A percentile compares a stretch with the other conserved stretches of the same genome.
Conservation (phyloP, 2,113 vertebrate genomes). For the Columbina picui region DNA sequence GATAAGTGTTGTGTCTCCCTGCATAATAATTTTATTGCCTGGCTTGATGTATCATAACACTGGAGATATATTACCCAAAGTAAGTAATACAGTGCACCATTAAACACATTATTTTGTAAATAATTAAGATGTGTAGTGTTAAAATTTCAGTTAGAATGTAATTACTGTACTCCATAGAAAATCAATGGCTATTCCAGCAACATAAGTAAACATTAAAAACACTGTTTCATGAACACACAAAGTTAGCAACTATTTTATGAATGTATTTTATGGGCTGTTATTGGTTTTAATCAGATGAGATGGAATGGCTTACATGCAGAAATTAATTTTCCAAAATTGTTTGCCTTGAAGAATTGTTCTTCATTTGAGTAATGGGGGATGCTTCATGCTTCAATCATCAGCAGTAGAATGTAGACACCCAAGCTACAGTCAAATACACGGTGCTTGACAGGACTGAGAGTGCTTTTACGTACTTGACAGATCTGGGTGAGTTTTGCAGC, state of each 20-base stretch:
- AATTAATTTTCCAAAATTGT: not conserved
- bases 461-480: not conserved
- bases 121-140: constrained; percentile 30
- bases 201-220: not conserved
- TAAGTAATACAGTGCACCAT: constrained; percentile 17
- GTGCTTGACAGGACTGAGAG: not conserved
- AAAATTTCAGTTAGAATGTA: constrained; percentile 36
- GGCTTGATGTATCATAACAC: constrained; percentile 16
- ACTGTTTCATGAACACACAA: not conserved
- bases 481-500: not conserved
- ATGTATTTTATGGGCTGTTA: not conserved
- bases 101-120: constrained; percentile 41
- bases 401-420: not conserved
- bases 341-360: not conserved
- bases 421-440: rapidly evolving
- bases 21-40: constrained; percentile 48
- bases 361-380: not conserved
- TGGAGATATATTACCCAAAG: constrained; percentile 17
- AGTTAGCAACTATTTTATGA: not conserved
- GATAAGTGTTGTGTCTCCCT: constrained; percentile 29
- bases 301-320: not conserved
- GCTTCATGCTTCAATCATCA: not conserved
- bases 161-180: constrained; percentile 29
- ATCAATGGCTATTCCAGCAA: not conserved
- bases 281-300: not conserved